phyloP scores from a whole-genome alignment of 1,140 invertebrate species.

The Drosophila santomea region DNA sequence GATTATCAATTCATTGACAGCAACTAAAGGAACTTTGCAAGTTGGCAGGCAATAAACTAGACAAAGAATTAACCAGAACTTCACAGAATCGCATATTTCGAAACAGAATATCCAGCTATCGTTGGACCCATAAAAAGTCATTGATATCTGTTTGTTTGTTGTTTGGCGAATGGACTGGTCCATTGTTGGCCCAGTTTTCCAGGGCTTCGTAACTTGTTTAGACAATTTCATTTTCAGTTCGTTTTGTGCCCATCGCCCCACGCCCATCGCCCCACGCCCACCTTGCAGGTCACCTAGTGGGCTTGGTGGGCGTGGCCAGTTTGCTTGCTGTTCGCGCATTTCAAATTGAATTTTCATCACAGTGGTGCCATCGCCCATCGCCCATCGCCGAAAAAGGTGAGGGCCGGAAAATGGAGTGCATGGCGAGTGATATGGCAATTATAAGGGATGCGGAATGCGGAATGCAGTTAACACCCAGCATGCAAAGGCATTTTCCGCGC shows the following conservation, averaged over 20 bases:
- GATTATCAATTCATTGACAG: too few species aligned
- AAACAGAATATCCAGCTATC: neutral
- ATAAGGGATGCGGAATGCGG: conserved; percentile 34
- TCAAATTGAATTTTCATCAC: conserved; percentile 49
- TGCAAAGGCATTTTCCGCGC: conserved; percentile 6
- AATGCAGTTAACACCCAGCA: conserved; percentile 20
- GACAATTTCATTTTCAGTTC: conserved; percentile 23
- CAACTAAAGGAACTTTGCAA: too few species aligned
- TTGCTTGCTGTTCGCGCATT: conserved; percentile 52
- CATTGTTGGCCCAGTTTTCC: neutral
- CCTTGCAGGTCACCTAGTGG: conserved; percentile 14
- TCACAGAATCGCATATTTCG: too few species aligned
- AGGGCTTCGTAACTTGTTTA: conserved; percentile 2
- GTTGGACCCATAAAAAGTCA: neutral
- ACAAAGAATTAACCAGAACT: too few species aligned
- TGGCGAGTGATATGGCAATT: conserved; percentile 35
- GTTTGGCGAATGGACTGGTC: neutral
- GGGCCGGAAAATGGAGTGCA: conserved; percentile 1
- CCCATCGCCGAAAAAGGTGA: neutral
- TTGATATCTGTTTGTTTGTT: neutral
- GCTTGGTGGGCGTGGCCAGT: conserved; percentile 16
- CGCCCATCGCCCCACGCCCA: too few species aligned
- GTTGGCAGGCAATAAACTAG: too few species aligned
- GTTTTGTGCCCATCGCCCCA: neutral
- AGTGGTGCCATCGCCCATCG: neutral